Conservation (phyloP, 2,888 invertebrate species). For the Drosophila cyrtoloma region DNA sequence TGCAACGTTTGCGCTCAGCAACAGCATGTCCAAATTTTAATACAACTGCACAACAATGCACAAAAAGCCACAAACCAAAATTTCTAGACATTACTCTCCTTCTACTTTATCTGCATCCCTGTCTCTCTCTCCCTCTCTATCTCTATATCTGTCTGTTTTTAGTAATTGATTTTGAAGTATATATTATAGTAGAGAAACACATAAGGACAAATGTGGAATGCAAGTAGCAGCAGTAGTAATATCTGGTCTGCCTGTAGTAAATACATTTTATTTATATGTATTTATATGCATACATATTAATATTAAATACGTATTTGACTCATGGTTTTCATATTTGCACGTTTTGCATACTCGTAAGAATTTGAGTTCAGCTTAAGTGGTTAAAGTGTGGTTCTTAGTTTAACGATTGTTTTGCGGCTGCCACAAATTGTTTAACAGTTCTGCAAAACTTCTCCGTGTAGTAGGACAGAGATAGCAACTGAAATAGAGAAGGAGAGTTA, state of each 20-base stretch:
- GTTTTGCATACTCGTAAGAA: constrained; percentile 63
- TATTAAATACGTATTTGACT: constrained; percentile 35
- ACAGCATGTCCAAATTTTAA: constrained; percentile 50
- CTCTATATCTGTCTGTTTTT: constrained; percentile 30
- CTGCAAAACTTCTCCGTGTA: constrained; percentile 2
- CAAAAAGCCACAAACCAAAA: constrained; percentile 58
- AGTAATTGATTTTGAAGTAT: constrained; percentile 64
- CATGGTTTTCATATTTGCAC: constrained; percentile 71
- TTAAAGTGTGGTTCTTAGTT: constrained; percentile 45
- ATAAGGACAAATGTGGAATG: constrained; percentile 31
- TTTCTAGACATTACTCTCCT: constrained; percentile 38
- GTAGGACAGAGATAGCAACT: background rate
- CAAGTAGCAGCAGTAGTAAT: constrained; percentile 14
- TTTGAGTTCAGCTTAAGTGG: constrained; percentile 59
- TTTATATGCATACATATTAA: background rate
- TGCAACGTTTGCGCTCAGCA: constrained; percentile 37
- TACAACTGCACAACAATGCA: constrained; percentile 31
- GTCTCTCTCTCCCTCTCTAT: constrained; percentile 5
- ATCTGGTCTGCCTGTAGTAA: background rate
- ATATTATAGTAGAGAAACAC: constrained; percentile 44
- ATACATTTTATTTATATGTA: background rate
- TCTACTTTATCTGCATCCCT: constrained; percentile 1
- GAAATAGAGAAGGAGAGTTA: constrained; percentile 1
- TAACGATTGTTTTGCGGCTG: constrained; percentile 54
- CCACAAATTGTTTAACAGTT: constrained; percentile 11